Conservation (phyloP, 2,113 vertebrate species). For the Hystrix cristata region DNA sequence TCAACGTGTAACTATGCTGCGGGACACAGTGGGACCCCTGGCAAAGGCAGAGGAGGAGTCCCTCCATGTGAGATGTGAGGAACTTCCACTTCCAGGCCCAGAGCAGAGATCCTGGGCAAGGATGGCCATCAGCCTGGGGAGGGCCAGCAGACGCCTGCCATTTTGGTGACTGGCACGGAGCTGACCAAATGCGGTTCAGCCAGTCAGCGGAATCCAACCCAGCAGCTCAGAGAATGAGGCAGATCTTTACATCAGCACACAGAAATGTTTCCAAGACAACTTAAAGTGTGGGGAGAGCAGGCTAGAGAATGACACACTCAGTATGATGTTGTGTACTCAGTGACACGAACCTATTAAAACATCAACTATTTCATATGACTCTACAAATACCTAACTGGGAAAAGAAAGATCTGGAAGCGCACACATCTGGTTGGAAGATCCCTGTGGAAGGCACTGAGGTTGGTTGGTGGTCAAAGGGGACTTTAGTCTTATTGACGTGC, state of each 20-base stretch:
- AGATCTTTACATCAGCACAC: not conserved
- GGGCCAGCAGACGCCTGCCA: not conserved
- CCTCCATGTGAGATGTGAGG: accelerated
- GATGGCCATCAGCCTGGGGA: not conserved
- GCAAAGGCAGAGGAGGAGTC: not conserved
- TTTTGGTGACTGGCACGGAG: accelerated
- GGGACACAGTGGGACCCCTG: not conserved
- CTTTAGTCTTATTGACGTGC: not conserved
- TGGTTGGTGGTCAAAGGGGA: not conserved
- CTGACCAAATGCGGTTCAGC: not conserved
- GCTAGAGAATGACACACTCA: accelerated
- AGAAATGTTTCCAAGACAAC: not conserved
- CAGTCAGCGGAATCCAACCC: not conserved
- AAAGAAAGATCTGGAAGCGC: not conserved
- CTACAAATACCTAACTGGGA: not conserved
- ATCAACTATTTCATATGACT: not conserved
- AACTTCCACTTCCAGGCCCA: not conserved
- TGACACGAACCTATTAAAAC: not conserved
- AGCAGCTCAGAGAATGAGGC: not conserved
- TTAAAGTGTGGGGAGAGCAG: accelerated
- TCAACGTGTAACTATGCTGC: not conserved
- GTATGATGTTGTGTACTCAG: accelerated
- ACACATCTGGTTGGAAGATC: not conserved
- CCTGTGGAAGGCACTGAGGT: not conserved
- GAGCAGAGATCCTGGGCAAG: not conserved